Evolutionary conservation across 2,113 vertebrate species (phyloP), one percentile per base, ranked within the genome.

Genomic region (Dinomys branickii): DNA sequence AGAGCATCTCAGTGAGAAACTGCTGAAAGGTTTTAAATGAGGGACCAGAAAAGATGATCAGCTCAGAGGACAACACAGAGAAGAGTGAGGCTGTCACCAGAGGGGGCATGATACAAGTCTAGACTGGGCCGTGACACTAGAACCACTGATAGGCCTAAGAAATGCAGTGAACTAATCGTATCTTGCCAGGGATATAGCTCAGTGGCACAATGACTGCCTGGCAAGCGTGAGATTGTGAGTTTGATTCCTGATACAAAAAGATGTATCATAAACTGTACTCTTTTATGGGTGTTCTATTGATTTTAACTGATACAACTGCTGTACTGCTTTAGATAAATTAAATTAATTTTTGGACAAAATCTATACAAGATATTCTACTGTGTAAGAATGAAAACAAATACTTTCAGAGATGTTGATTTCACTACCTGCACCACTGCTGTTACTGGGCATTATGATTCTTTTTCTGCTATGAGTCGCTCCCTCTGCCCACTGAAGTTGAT

Each of bases 111-210:
- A 17, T 11, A 22, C 2, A 59, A 33, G 20, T n/a, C 26, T 2
- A 13, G n/a, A 47, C 7, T 0, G 50, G 44, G 16, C 16, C 16
- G 8, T 3, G 13, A 20, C 24, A 0, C 7, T 1, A 86, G 41
- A 50, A 38, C 5, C 7, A 22, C 17, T 19, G 4, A 26, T 4
- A 11, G 35, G n/a, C 67, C 47, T 20, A 54, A 54, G 58, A 65
- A 22, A 35, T 3, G 12, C 1, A 20, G 14, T 33, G 0, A 20
- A 28, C 13, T 19, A 10, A 50, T 9, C 47, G 9, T 50, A 50
- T 50, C 47, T 50, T 50, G 47, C 47, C 47, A 50, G 47, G 47
- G 47, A 50, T 50, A 50, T 50, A 50, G 47, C 47, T 50, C 47
- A 5, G 9, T 50, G 47, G 47, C 47, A 50, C 47, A 50, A 9